phyloP scores from a whole-genome alignment of 2,113 vertebrate genomes.

The Ahaetulla prasina region DNA sequence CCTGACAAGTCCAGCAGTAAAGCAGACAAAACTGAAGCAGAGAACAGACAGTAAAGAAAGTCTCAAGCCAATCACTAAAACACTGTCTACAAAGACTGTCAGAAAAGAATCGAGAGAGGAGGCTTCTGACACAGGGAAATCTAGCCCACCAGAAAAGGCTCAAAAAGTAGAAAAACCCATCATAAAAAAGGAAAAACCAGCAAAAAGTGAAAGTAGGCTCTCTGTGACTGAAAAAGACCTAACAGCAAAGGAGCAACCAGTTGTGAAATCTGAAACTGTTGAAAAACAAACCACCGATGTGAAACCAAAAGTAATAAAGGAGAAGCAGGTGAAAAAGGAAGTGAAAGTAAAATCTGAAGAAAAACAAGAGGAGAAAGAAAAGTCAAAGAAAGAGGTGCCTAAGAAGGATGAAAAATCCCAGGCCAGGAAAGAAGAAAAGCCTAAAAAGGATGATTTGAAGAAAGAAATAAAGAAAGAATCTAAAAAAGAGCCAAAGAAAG shows the following conservation, averaged over 20 bases:
- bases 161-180: slow-evolving; percentile 78
- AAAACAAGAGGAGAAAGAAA: slow-evolving; percentile 85
- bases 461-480: slow-evolving; percentile 77
- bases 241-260: slow-evolving; percentile 73
- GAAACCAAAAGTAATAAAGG: slow-evolving; percentile 80
- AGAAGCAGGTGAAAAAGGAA: slow-evolving; percentile 84
- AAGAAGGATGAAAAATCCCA: slow-evolving; percentile 73
- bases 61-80: slow-evolving; percentile 81
- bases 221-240: slow-evolving; percentile 71
- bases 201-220: slow-evolving; percentile 71
- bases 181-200: slow-evolving; percentile 79
- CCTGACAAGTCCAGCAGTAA: slow-evolving; percentile 70
- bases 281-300: slow-evolving; percentile 82
- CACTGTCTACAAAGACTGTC: slow-evolving; percentile 73
- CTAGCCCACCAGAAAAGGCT: slow-evolving; percentile 72
- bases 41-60: slow-evolving; percentile 91
- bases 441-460: slow-evolving; percentile 80
- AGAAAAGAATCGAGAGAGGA: slow-evolving; percentile 89
- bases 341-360: slow-evolving; percentile 76
- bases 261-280: slow-evolving; percentile 69
- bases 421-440: slow-evolving; percentile 73
- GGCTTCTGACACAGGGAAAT: slow-evolving; percentile 74
- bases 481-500: slow-evolving; percentile 81
- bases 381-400: slow-evolving; percentile 72
- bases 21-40: slow-evolving; percentile 88